Percentiles rank a stretch among this genome's conserved stretches.
Conservation (phyloP, 1,140 invertebrate species). For the Drosophila littoralis region DNA sequence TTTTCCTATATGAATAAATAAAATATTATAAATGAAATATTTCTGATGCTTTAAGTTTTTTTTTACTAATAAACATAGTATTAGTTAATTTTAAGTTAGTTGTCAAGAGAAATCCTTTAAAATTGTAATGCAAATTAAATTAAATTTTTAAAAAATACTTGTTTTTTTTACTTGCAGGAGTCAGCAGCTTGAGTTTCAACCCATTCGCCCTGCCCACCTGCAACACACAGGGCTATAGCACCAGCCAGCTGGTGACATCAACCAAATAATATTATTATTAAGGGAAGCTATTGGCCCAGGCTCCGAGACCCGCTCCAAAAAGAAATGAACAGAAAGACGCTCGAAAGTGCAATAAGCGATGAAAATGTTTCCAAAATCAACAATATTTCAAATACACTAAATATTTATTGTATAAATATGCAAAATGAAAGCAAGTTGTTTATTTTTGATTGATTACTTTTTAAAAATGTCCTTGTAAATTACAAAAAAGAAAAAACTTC, state of each 20-base stretch:
- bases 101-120: not conserved
- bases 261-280: conserved; percentile 89
- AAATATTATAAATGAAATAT: too few species aligned
- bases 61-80: too few species aligned
- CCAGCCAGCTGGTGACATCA: conserved; percentile 92
- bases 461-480: conserved; percentile 41
- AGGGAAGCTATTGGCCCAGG: conserved; percentile 32
- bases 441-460: conserved; percentile 55
- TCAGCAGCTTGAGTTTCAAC: conserved; percentile 93
- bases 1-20: too few species aligned
- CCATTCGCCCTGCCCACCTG: conserved; percentile 95
- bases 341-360: conserved; percentile 74
- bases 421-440: conserved; percentile 35
- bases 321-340: conserved; percentile 56
- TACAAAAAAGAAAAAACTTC: conserved; percentile 7
- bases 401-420: conserved; percentile 50
- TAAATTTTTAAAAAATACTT: too few species aligned
- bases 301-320: conserved; percentile 25
- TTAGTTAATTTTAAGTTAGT: not conserved
- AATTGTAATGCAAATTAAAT: too few species aligned
- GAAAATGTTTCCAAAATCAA: conserved; percentile 61
- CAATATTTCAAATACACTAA: conserved; percentile 22
- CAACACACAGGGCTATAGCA: conserved; percentile 92
- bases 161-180: conserved; percentile 85
- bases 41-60: too few species aligned